These are phyloP conservation scores for Chelonus insularis DNA, from an alignment of 1,140 invertebrate species.

Conservation along the genomic window DNA sequence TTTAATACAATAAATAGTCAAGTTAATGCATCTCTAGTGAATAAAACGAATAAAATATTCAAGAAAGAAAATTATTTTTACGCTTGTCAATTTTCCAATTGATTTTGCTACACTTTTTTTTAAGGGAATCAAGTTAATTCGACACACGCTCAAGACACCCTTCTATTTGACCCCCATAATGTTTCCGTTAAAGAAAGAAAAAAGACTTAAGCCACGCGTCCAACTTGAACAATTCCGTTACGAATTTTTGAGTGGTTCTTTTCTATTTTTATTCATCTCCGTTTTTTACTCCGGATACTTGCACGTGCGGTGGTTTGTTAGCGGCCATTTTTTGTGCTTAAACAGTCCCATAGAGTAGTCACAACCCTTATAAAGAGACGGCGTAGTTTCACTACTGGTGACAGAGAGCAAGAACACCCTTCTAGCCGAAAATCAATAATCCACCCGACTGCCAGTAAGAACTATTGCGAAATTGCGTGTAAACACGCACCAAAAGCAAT, in stretches of 20 bases:
- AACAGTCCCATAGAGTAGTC: not conserved
- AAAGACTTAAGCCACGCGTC: not conserved
- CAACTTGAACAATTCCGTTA: conserved; percentile 18
- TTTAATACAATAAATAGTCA: no score
- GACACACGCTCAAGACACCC: conserved; percentile 12
- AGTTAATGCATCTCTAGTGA: no score
- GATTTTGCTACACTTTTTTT: not conserved
- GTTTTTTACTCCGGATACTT: not conserved
- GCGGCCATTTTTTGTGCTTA: conserved; percentile 22
- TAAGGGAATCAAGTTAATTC: conserved; percentile 1
- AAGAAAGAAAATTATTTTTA: no score
- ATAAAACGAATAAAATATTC: no score
- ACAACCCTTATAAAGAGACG: not conserved
- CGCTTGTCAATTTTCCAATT: not conserved
- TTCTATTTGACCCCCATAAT: not conserved
- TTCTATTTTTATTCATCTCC: not conserved
- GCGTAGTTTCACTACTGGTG: not conserved
- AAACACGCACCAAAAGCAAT: conserved; percentile 14
- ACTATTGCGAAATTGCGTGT: conserved; percentile 21
- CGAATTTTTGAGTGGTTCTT: conserved; percentile 24
- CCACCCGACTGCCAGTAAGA: not conserved
- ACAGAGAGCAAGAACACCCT: not conserved
- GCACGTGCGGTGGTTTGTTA: conserved; percentile 33
- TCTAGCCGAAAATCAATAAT: not conserved
- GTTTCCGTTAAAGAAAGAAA: not conserved